phyloP scores from a whole-genome alignment of 2,113 vertebrate genomes.

The Opisthocomus hoazin region DNA sequence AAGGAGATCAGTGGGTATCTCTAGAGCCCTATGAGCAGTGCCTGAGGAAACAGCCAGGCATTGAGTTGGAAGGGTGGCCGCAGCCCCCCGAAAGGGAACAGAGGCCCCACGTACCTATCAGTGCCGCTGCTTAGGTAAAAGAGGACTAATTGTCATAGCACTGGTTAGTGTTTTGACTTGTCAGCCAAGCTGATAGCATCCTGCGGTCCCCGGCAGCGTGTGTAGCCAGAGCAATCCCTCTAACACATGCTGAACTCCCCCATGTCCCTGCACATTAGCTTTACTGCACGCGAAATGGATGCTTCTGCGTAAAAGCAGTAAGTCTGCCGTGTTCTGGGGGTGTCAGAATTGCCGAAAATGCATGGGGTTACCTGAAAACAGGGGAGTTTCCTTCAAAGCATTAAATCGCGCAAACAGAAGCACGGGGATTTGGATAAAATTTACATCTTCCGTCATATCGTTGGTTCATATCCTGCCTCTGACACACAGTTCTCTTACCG shows the following conservation, averaged over 20 bases:
- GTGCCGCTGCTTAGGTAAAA: neutral
- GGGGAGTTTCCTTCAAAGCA: neutral
- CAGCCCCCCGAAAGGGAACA: neutral
- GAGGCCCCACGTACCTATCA: too few relatives aligned
- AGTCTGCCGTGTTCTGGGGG: neutral
- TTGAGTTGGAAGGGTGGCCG: neutral
- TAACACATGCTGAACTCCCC: fast-evolving
- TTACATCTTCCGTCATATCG: too few relatives aligned
- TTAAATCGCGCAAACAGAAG: neutral
- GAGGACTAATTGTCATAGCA: neutral
- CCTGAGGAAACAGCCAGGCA: neutral
- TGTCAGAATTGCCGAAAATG: neutral
- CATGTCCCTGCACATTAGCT: neutral
- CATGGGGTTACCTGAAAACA: neutral
- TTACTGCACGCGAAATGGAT: neutral
- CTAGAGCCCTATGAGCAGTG: neutral
- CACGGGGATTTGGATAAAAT: neutral
- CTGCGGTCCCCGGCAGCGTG: neutral
- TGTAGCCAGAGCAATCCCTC: neutral
- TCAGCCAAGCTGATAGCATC: neutral
- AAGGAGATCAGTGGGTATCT: neutral
- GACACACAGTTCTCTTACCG: neutral
- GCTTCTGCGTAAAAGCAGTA: neutral
- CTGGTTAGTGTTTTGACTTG: neutral
- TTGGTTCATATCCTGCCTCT: neutral